phyloP scores from a whole-genome alignment of 2,797 vertebrate species.

The Platalea minor region DNA sequence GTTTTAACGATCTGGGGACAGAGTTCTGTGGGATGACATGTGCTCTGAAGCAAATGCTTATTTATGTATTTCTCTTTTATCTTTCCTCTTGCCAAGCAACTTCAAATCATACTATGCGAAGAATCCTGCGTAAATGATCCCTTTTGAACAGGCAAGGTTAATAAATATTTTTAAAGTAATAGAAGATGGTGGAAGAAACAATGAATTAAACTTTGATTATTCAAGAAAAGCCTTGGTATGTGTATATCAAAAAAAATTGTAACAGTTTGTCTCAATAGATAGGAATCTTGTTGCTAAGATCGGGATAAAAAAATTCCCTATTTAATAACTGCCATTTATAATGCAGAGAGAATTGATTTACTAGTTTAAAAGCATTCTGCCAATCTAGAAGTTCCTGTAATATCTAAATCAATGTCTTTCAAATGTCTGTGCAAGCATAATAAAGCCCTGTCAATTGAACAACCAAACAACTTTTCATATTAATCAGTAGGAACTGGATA shows the following conservation, averaged over 20 bases:
- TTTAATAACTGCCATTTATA: slow-evolving; percentile 46
- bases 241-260: neutral
- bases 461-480: slow-evolving; percentile 71
- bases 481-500: slow-evolving; percentile 75
- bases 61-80: neutral
- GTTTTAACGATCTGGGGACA: neutral
- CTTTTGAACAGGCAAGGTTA: slow-evolving; percentile 21
- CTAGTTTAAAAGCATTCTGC: slow-evolving; percentile 52
- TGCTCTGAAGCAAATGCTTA: neutral
- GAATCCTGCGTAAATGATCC: neutral
- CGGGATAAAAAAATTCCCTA: neutral
- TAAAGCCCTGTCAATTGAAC: slow-evolving; percentile 67
- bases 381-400: slow-evolving; percentile 60
- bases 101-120: neutral
- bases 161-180: slow-evolving; percentile 38
- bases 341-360: slow-evolving; percentile 58
- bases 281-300: slow-evolving; percentile 9
- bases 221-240: neutral
- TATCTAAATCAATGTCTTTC: slow-evolving; percentile 73
- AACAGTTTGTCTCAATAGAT: slow-evolving; percentile 36
- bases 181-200: slow-evolving; percentile 3
- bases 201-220: slow-evolving; percentile 17
- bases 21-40: neutral
- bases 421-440: slow-evolving; percentile 68
- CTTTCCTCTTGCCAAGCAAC: neutral